A percentile compares a stretch with the other conserved stretches of the same genome.
Conservation (phyloP, 2,113 vertebrate species). For the Daboia siamensis region DNA sequence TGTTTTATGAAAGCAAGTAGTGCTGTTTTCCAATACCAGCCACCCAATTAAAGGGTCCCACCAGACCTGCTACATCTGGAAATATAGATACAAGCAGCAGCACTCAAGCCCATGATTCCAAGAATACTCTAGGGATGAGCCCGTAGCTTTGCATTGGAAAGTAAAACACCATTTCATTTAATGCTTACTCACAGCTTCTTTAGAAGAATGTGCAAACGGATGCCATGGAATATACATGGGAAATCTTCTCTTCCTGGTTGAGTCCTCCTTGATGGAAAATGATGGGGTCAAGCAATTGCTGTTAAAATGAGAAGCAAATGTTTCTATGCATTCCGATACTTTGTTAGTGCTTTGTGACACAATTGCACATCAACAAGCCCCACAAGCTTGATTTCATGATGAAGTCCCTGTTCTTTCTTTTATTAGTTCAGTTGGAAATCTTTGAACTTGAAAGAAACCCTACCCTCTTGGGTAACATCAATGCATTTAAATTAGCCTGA, state of each 20-base stretch:
- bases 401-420: conserved; percentile 36
- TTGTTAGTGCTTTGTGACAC: background rate
- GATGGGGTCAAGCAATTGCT: background rate
- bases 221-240: conserved; percentile 15
- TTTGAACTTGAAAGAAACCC: conserved; percentile 33
- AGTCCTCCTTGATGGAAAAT: background rate
- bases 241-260: background rate
- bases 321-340: conserved; percentile 14
- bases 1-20: background rate
- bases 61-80: background rate
- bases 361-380: conserved; percentile 15
- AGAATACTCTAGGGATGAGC: background rate
- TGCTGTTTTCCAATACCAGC: background rate
- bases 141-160: background rate
- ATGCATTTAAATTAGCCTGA: conserved; percentile 37
- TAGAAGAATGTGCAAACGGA: background rate
- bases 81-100: background rate
- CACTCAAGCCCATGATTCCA: background rate
- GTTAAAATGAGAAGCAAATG: conserved; percentile 17
- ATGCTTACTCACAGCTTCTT: background rate
- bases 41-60: background rate
- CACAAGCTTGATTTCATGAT: background rate
- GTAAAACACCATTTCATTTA: background rate
- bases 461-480: conserved; percentile 22
- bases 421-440: conserved; percentile 36